Evolutionary conservation across 2,888 invertebrate species (phyloP), one percentile per base, ranked within the genome.

Genomic region (Myopa tessellatipennis): DNA sequence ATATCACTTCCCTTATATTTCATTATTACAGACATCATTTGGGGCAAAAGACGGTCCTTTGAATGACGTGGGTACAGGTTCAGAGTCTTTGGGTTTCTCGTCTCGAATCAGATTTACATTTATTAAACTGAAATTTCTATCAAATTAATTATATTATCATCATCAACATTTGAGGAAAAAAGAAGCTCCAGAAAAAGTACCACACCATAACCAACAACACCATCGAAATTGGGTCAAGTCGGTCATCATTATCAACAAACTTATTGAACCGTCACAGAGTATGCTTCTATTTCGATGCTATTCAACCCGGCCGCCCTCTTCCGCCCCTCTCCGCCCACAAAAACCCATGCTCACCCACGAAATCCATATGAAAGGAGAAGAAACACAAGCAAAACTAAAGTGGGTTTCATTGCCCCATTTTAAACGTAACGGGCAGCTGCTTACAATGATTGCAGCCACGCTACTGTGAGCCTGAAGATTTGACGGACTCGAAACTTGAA

Each of bases 351-450:
- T 26, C 26, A 26, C 26, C 36, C n/a, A 67, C 8, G 40, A n/a
- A 67, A 4, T n/a, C 6, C n/a, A 12, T n/a, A 67, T n/a, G 18
- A 63, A 63, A 45, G n/a, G n/a, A 67, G 12, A 40, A 40, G n/a
- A 6, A 67, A 5, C 1, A 6, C 16, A 67, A 40, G 0, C 6
- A 10, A 45, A 45, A 45, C 45, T 10, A 45, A 45, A 45, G 1
- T 45, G 45, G 45, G 7, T 45, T 45, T 45, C 45, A 45, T 45
- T 45, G 10, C 45, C 45, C 45, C 45, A 45, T 45, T 45, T 36
- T 12, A 26, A 36, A 63, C 40, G 34, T 67, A 67, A 67, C 70
- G 70, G 70, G 52, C 70, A 70, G 55, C 52, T 55, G 70, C 69
- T 52, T 69, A 10, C 69, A 69, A 50, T 69, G 69, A 69, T 69